Evolutionary conservation across 2,797 vertebrate species (phyloP).

Genomic region (Urocyon cinereoargenteus): DNA sequence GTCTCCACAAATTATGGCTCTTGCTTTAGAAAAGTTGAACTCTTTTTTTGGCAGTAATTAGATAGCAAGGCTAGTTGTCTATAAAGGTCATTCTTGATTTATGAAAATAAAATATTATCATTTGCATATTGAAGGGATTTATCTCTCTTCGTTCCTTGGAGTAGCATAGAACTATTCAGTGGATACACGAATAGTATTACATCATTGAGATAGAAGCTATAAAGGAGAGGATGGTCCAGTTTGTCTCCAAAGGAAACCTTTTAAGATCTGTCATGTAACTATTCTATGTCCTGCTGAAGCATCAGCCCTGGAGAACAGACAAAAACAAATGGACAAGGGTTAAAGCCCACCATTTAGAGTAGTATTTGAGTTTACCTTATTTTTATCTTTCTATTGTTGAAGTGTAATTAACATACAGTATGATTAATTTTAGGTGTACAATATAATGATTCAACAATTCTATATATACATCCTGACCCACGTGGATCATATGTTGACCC

Average conservation of each 20-base stretch:
- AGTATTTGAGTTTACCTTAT: not conserved
- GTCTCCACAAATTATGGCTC: slow-evolving; percentile 53
- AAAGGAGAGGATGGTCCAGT: not conserved
- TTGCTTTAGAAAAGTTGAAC: not conserved
- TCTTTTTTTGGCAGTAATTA: slow-evolving; percentile 53
- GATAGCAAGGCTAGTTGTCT: slow-evolving; percentile 49
- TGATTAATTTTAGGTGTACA: not conserved
- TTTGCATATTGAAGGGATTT: slow-evolving; percentile 12
- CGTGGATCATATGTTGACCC: not conserved
- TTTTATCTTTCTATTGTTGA: not conserved
- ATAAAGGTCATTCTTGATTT: slow-evolving; percentile 71
- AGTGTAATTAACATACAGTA: not conserved
- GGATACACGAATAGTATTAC: not conserved
- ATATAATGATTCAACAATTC: not conserved
- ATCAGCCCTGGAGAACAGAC: not conserved
- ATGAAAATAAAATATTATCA: slow-evolving; percentile 72
- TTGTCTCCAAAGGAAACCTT: not conserved
- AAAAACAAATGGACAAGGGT: not conserved
- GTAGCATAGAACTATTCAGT: slow-evolving; percentile 15
- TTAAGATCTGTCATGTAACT: not conserved
- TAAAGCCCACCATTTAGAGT: not conserved
- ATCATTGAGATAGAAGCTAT: not conserved
- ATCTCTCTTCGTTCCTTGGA: slow-evolving; percentile 43
- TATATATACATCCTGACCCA: not conserved
- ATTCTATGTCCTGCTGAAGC: not conserved